Evolutionary conservation across 2,113 vertebrate species (phyloP), one percentile per base, ranked within the genome.

Genomic region (Actinemys pallida): DNA sequence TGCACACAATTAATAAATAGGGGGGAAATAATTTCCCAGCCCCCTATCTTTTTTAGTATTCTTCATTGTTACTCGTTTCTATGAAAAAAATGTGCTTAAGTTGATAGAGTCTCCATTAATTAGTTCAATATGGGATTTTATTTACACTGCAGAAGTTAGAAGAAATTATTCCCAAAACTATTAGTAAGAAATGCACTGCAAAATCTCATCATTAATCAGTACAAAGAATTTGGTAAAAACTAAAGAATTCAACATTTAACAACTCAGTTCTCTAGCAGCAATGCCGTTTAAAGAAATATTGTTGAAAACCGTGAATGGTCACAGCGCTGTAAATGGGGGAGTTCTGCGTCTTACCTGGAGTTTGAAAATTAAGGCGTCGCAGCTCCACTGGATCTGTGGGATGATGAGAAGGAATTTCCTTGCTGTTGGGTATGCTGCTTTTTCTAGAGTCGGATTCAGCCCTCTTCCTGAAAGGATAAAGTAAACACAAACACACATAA

Each of bases 281-380:
- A 12, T 52, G 17, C 13, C 81, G n/a, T 1, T 0, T 59, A 54
- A 6, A 16, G 16, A 53, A 62, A 62, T 62, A 62, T 29, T 62
- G 57, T 62, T 62, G 12, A 79, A 69, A 25, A 35, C 25, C 50
- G 79, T 17, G 20, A n/a, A 50, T 12, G n/a, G 57, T 81, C 72
- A 90, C 7, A 79, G 7, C 65, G 35, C 2, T 83, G 24, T 65
- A 35, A 52, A 54, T 54, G 35, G 88, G 59, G 20, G 88, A 81
- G 31, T 39, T 42, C 1, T 69, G 49, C n/a, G 45, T 92, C 98
- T 98, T 98, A 99, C 99, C 99, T 6, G 99, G 99, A 10, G 99
- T 99, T 97, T 99, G 99, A 97, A 99, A 99, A 98, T 99, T 99
- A 98, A 99, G 99, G 85, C 99, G 99, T 52, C 99, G 99, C 29